phyloP scores from a whole-genome alignment of 2,113 vertebrate species.

The Zosterops lateralis region DNA sequence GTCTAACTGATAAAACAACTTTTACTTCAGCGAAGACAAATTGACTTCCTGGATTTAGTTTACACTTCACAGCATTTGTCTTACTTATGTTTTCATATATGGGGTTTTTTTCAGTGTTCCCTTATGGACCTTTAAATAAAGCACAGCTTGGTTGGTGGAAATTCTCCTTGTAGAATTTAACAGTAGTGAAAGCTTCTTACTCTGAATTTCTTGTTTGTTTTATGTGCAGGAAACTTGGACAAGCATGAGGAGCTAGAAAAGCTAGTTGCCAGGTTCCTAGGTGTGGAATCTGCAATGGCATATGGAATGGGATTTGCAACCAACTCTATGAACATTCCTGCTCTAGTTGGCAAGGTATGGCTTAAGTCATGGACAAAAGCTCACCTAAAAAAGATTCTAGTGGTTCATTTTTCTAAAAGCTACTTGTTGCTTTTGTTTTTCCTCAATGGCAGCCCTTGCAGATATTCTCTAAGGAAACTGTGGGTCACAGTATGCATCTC shows the following conservation, averaged over 20 bases:
- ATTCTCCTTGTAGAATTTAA: neutral
- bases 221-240: constrained; percentile 86
- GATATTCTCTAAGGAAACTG: neutral
- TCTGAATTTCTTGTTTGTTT: constrained; percentile 39
- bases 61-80: neutral
- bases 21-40: neutral
- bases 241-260: constrained; percentile 92
- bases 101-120: neutral
- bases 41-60: neutral
- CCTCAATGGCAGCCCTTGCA: neutral
- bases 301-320: constrained; percentile 98
- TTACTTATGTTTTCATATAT: neutral
- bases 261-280: constrained; percentile 87
- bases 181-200: neutral
- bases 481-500: neutral
- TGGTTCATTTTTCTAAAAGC: neutral
- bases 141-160: neutral
- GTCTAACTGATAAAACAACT: neutral
- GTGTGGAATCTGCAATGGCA: constrained; percentile 91
- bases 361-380: neutral
- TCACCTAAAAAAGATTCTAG: neutral
- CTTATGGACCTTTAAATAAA: neutral
- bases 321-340: constrained; percentile 98
- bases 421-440: neutral
- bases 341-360: constrained; percentile 89